Evolutionary conservation across 2,888 invertebrate species (phyloP).

Genomic region (Caenorhabditis sp.): DNA sequence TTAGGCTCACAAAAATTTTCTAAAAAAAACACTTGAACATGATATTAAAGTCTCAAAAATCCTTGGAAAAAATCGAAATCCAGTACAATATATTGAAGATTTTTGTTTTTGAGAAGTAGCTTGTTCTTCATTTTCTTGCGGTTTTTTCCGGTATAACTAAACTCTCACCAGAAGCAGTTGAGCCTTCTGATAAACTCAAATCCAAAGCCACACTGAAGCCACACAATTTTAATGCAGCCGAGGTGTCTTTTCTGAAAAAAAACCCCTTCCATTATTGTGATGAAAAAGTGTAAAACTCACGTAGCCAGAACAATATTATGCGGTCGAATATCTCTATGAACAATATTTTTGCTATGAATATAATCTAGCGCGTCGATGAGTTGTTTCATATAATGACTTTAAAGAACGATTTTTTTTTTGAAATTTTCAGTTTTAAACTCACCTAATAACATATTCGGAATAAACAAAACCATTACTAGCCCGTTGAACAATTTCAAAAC

Average conservation of each 20-base stretch:
- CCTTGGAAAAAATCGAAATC: no score
- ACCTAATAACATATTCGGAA: conserved; percentile 99
- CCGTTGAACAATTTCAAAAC: conserved; percentile 80
- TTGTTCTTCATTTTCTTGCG: no score
- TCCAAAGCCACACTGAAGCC: conserved; percentile 97
- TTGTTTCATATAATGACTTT: conserved; percentile 99
- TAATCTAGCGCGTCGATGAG: conserved; percentile 94
- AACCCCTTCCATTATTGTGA: no score
- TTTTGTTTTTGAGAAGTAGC: no score
- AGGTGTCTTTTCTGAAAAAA: conserved; percentile 83
- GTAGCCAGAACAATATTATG: conserved; percentile 92
- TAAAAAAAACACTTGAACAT: no score
- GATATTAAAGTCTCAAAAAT: no score
- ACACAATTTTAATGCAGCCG: conserved; percentile 95
- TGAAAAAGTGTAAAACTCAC: no score
- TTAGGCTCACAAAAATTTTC: no score
- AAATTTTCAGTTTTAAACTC: conserved; percentile 62
- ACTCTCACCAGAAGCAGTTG: conserved; percentile 16
- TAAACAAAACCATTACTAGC: conserved; percentile 97
- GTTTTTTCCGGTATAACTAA: no score
- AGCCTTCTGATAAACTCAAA: conserved; percentile 75
- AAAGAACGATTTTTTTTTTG: conserved; percentile 67
- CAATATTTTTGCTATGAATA: conserved; percentile 96
- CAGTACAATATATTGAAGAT: no score
- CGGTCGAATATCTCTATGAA: conserved; percentile 95